Percentiles rank a stretch among this genome's conserved stretches.
phyloP scores from a whole-genome alignment of 2,888 invertebrate genomes.

The Eristalinus aeneus region DNA sequence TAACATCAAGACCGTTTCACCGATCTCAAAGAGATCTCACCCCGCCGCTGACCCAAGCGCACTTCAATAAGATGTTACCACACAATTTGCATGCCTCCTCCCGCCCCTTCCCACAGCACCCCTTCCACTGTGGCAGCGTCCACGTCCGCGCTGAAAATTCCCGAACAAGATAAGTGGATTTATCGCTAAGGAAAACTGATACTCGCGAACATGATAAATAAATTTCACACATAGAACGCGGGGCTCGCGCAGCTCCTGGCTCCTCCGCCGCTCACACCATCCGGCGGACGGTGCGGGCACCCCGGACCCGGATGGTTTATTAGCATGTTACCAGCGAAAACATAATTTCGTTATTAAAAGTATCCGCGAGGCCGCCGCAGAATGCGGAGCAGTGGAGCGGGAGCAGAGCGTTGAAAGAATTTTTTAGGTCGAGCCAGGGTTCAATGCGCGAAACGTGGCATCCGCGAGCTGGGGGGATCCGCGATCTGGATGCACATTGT shows the following conservation, averaged over 20 bases:
- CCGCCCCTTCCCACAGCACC: not conserved
- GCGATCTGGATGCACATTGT: slow-evolving; percentile 50
- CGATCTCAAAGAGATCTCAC: not conserved
- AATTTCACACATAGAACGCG: slow-evolving; percentile 70
- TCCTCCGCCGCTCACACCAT: slow-evolving; percentile 13
- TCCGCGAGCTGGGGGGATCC: slow-evolving; percentile 31
- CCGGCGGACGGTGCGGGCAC: not conserved
- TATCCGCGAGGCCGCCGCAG: slow-evolving; percentile 55
- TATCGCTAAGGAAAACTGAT: slow-evolving; percentile 73
- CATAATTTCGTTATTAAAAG: slow-evolving; percentile 73
- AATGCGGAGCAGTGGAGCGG: not conserved
- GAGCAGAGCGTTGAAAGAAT: slow-evolving; percentile 25
- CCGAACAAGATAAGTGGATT: slow-evolving; percentile 73
- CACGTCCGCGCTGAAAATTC: slow-evolving; percentile 55
- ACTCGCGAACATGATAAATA: slow-evolving; percentile 72
- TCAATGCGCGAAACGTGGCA: slow-evolving; percentile 48
- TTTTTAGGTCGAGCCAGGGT: slow-evolving; percentile 65
- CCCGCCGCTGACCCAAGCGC: slow-evolving; percentile 2
- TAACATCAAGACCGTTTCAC: not conserved
- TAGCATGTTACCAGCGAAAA: slow-evolving; percentile 73
- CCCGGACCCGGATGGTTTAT: slow-evolving; percentile 71
- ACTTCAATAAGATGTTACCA: slow-evolving; percentile 6
- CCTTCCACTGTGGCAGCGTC: not conserved
- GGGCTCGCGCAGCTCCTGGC: slow-evolving; percentile 14
- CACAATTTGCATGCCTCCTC: not conserved